Conservation (phyloP, 2,888 invertebrate genomes). For the Rhamphomyia laevipes region DNA sequence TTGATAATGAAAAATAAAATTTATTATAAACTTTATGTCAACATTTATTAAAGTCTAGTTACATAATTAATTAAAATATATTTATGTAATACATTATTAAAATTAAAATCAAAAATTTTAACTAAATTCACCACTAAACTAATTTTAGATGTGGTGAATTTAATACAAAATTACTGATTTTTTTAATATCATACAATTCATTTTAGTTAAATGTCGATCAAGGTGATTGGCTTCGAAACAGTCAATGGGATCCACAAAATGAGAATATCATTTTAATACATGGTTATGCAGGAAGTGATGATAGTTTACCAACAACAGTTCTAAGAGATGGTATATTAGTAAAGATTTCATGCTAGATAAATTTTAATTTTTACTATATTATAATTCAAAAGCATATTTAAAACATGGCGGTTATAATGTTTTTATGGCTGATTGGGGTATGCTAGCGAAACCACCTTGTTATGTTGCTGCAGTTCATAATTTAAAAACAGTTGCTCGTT, state of each 20-base stretch:
- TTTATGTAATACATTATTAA: too few relatives aligned
- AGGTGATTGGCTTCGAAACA: constrained; percentile 62
- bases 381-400: constrained; percentile 47
- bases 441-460: constrained; percentile 54
- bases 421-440: constrained; percentile 68
- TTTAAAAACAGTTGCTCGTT: constrained; percentile 56
- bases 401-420: constrained; percentile 64
- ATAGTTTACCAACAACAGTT: constrained; percentile 58
- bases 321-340: constrained; percentile 53
- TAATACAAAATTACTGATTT: not conserved
- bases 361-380: not conserved
- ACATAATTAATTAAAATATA: too few relatives aligned
- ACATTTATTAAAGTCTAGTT: too few relatives aligned
- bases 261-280: constrained; percentile 61
- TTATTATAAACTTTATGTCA: too few relatives aligned
- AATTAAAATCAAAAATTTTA: too few relatives aligned
- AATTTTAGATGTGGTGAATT: too few relatives aligned
- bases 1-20: too few relatives aligned
- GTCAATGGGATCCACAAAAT: constrained; percentile 54
- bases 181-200: not conserved
- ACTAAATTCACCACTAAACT: too few relatives aligned
- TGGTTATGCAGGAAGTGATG: constrained; percentile 68
- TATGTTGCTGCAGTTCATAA: constrained; percentile 67
- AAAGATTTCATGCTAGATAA: not conserved
- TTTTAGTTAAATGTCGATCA: constrained; percentile 44